Evolutionary conservation across 2,888 invertebrate species (phyloP), one percentile per base, ranked within the genome.

Genomic region (Torymus tubicola): DNA sequence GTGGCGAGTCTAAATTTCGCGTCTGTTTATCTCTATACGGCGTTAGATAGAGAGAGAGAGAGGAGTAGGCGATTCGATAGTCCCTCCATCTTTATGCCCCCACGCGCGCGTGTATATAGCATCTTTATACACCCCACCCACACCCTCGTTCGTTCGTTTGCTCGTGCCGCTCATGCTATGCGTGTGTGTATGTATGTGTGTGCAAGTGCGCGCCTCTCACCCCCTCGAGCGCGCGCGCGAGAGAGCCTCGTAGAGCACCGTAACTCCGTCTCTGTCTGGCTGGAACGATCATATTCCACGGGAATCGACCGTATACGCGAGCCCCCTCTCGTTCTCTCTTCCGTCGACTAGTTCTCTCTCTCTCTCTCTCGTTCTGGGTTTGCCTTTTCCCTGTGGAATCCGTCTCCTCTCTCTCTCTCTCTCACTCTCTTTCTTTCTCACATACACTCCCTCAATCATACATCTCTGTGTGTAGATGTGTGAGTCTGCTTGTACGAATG

Each of bases 251-350:
- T 42, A 42, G 42, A 42, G 42, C 24, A n/a, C 24, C 61, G 16
- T 31, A 13, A 53, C 63, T 70, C 70, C 13, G 60, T 68, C 52
- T 68, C 55, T 63, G n/a, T 60, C 42, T 52, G 14, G 50, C 52
- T 24, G 24, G 16, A 14, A 14, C 70, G 71, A 75, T 75, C 80
- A 61, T 80, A 80, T 81, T 81, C 79, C 72, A 73, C 81, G 81
- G 74, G 78, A 81, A 82, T 83, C 84, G 83, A 83, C 81, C 85
- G 84, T 84, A 84, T 83, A 84, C 84, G 53, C 42, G 42, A 42
- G 8, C 16, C 71, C 76, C 71, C 61, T n/a, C 55, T 55, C 67
- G 74, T 70, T 75, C 61, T 79, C 57, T 53, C 65, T 71, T 55
- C 55, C 67, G 42, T 60, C 64, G 64, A 18, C 69, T 65, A 13